Evolutionary conservation across 2,888 invertebrate species (phyloP).

Genomic region (Melinaea menophilus): DNA sequence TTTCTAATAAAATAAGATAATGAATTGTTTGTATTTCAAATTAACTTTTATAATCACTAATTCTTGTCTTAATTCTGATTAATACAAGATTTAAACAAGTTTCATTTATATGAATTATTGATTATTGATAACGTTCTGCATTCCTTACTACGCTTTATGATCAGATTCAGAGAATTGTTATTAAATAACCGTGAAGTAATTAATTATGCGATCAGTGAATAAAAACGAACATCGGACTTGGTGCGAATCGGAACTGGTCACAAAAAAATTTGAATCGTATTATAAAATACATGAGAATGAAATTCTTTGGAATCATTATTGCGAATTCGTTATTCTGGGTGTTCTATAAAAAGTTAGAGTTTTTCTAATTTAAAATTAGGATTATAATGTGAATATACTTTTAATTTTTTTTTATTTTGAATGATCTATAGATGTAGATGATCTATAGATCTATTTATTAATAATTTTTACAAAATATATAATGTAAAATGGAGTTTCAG

Average conservation of each 20-base stretch:
- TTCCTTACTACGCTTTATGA: constrained; percentile 7
- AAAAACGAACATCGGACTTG: constrained; percentile 16
- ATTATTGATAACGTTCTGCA: not conserved
- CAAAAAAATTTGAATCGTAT: constrained; percentile 21
- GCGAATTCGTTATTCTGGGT: constrained; percentile 16
- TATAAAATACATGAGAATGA: constrained; percentile 23
- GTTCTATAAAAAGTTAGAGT: not conserved
- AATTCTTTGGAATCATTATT: constrained; percentile 25
- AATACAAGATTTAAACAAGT: not conserved
- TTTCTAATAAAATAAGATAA: too few relatives aligned
- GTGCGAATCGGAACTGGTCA: constrained; percentile 15
- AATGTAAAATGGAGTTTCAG: not conserved
- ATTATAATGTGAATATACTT: too few relatives aligned
- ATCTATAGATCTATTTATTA: too few relatives aligned
- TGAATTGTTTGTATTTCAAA: too few relatives aligned
- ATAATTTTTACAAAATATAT: too few relatives aligned
- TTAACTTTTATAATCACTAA: too few relatives aligned
- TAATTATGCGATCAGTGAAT: constrained; percentile 17
- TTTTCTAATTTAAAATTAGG: not conserved
- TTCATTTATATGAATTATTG: not conserved
- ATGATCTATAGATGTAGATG: too few relatives aligned
- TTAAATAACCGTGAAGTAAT: constrained; percentile 15
- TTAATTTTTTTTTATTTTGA: too few relatives aligned
- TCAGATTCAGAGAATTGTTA: constrained; percentile 11
- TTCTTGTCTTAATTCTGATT: too few relatives aligned